A percentile compares a stretch with the other conserved stretches of the same genome.
phyloP scores from a whole-genome alignment of 2,888 invertebrate genomes.

The Liodrosophila aerea region DNA sequence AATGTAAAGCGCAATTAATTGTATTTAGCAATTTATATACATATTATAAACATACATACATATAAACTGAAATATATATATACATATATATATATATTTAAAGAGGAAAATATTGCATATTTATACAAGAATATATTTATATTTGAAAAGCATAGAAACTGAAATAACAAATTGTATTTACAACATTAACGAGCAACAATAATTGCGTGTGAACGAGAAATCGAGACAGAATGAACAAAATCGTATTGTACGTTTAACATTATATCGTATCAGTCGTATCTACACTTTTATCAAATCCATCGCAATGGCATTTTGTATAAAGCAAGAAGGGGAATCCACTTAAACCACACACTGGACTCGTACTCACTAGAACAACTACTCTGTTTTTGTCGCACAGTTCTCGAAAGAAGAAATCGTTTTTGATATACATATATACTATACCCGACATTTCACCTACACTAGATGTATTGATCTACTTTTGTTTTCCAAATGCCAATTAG shows the following conservation, averaged over 20 bases:
- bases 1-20: slow-evolving; percentile 74
- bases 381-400: too few species aligned
- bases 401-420: background rate
- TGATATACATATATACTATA: slow-evolving; percentile 9
- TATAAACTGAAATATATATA: slow-evolving; percentile 39
- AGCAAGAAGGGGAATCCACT: slow-evolving; percentile 3
- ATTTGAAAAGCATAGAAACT: slow-evolving; percentile 44
- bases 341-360: slow-evolving; percentile 1
- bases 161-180: slow-evolving; percentile 63
- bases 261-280: slow-evolving; percentile 2
- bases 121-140: slow-evolving; percentile 69
- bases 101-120: slow-evolving; percentile 57
- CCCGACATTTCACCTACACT: slow-evolving; percentile 11
- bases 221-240: slow-evolving; percentile 20
- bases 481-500: slow-evolving; percentile 47
- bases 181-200: slow-evolving; percentile 44
- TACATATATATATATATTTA: slow-evolving; percentile 36
- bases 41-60: slow-evolving; percentile 54
- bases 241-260: slow-evolving; percentile 11
- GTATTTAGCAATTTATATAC: slow-evolving; percentile 74
- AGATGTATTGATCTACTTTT: slow-evolving; percentile 14
- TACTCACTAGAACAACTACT: background rate
- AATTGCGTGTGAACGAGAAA: slow-evolving; percentile 39
- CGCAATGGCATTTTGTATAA: slow-evolving; percentile 19
- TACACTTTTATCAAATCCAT: background rate